Conservation (phyloP, 2,113 vertebrate genomes). For the pig (Sus scrofa) region T2T-Sscrofa CM000814.6:117313001-117313500, state of each 20-base stretch:
- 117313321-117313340: neutral
- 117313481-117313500: neutral
- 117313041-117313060: neutral
- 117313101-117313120: neutral
- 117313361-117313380: constrained; percentile 22
- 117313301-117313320: neutral
- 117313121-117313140: neutral
- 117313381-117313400: neutral
- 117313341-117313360: constrained; percentile 19
- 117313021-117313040: neutral
- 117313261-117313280: neutral
- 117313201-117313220: neutral
- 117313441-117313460: neutral
- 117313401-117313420: neutral
- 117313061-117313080: neutral
- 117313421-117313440: neutral
- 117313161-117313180: neutral
- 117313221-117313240: neutral
- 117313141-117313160: neutral
- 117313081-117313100: neutral
- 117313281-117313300: neutral
- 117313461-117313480: neutral
- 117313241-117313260: neutral
- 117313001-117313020: constrained; percentile 2
- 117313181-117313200: neutral